phyloP scores from a whole-genome alignment of 2,888 invertebrate genomes.

The Oligia strigilis region DNA sequence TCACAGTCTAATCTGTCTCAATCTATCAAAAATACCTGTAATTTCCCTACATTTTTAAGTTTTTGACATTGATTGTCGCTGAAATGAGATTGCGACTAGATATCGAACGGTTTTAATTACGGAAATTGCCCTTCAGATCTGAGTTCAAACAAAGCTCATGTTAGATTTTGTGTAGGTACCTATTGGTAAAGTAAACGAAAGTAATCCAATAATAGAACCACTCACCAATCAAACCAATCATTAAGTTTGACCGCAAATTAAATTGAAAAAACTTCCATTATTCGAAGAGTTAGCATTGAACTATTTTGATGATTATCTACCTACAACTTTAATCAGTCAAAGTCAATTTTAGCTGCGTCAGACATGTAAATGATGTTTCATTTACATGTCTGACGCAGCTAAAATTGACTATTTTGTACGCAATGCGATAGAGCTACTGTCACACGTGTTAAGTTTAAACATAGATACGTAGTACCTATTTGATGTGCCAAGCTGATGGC shows the following conservation, averaged over 20 bases:
- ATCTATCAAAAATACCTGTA: no score
- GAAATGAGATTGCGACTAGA: no score
- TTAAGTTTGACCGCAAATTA: background rate
- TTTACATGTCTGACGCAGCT: no score
- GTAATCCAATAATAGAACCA: background rate
- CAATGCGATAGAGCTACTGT: constrained; percentile 28
- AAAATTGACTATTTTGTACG: constrained; percentile 29
- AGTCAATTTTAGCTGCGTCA: constrained; percentile 4
- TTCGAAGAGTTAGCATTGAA: background rate
- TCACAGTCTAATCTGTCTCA: no score
- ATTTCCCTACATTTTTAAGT: no score
- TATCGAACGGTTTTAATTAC: no score
- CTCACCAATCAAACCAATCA: background rate
- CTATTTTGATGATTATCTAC: background rate
- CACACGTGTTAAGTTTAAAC: constrained; percentile 28
- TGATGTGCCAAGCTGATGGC: constrained; percentile 34
- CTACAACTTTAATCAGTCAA: constrained; percentile 23
- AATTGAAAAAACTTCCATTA: background rate
- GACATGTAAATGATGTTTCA: constrained; percentile 2
- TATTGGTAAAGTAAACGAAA: background rate
- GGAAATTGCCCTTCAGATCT: background rate
- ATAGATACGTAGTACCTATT: constrained; percentile 26
- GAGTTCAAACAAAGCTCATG: background rate
- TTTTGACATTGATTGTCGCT: no score
- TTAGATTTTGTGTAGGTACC: background rate